Base-by-base conservation (phyloP, 2,113 vertebrate species). In the Cavia aperea region DNA sequence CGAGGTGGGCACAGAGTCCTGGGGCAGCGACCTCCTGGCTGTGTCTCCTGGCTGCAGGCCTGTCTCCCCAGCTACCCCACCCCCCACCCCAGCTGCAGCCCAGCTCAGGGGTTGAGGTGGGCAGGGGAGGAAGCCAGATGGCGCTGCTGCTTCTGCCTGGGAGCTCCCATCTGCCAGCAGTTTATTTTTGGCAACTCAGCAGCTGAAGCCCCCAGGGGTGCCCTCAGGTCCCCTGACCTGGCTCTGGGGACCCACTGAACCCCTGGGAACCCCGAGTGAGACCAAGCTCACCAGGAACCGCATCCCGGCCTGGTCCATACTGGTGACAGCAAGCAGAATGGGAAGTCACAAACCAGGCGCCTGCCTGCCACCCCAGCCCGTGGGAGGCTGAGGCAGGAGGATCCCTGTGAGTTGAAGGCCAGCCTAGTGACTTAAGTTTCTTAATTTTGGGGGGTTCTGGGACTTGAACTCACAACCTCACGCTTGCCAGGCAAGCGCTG, bases 181-280 rank as follows among this genome's bases (percentile, higher is more conserved):
- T 75, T 68, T 91, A 79, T 92, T 92, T 93, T 75, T 8, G 7
- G 96, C 75, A 68, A 65, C 89, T 68, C 12, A 73, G 92, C 83
- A 92, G 89, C 96, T 84, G 83, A 94, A 88, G 56, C 43, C 94
- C 92, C 75, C 75, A 6, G 85, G 84, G 29, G 7, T 18, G 46
- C 58, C 49, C 43, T 65, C 6, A 5, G 36, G 10, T 9, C 26
- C 49, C 73, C 16, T 1, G 10, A 36, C 58, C 78, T 23, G 5
- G 72, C 39, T 75, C 72, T 75, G 72, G 72, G 70, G 72, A 75
- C 39, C 72, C 39, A 4, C 24, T 21, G 78, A 6, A 15, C 43
- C 49, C 73, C 43, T 15, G 73, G 29, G 73, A 14, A 26, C 23
- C 3, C 21, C n/a, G 24, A 24, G 39, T 26, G 70, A 77, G 24